Evolutionary conservation across 1,140 invertebrate genomes (phyloP).

Genomic region (Leptoteleia sp.): DNA sequence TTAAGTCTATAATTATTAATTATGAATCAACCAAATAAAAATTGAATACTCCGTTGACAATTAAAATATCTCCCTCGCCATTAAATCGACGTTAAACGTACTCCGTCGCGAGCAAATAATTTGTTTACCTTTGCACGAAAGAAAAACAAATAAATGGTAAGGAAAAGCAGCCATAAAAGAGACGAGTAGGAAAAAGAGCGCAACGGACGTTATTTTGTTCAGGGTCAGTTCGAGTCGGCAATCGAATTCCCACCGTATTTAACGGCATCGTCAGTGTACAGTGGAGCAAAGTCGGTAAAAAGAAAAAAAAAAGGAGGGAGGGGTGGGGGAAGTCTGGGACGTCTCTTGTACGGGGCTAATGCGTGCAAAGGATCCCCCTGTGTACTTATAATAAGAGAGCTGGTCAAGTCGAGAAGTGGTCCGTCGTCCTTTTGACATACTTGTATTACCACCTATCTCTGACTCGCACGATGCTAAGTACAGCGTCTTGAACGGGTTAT

Average conservation of each 20-base stretch:
- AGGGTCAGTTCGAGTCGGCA: slow-evolving; percentile 36
- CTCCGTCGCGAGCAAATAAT: slow-evolving; percentile 28
- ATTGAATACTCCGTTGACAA: too few species aligned
- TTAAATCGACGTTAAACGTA: slow-evolving; percentile 25
- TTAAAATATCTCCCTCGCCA: slow-evolving; percentile 3
- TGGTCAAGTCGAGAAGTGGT: slow-evolving; percentile 63
- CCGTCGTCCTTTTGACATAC: slow-evolving; percentile 70
- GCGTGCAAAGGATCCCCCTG: slow-evolving; percentile 52
- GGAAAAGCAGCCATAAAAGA: slow-evolving; percentile 7
- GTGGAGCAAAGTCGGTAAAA: slow-evolving; percentile 24
- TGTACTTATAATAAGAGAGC: slow-evolving; percentile 50
- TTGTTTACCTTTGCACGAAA: slow-evolving; percentile 26
- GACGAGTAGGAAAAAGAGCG: slow-evolving; percentile 5
- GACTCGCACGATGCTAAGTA: slow-evolving; percentile 41
- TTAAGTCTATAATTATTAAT: too few species aligned
- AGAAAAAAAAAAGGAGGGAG: too few species aligned
- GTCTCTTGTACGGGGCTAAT: slow-evolving; percentile 64
- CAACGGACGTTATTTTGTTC: slow-evolving; percentile 29
- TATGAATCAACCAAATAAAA: too few species aligned
- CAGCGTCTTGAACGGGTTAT: slow-evolving; percentile 44
- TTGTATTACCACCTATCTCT: slow-evolving; percentile 64
- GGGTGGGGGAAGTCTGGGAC: too few species aligned
- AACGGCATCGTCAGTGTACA: slow-evolving; percentile 29
- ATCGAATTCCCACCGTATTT: slow-evolving; percentile 52
- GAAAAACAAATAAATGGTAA: slow-evolving; percentile 22